Evolutionary conservation across 1,140 invertebrate genomes (phyloP), one percentile per base, ranked within the genome.

Genomic region (Drosophila leontia): DNA sequence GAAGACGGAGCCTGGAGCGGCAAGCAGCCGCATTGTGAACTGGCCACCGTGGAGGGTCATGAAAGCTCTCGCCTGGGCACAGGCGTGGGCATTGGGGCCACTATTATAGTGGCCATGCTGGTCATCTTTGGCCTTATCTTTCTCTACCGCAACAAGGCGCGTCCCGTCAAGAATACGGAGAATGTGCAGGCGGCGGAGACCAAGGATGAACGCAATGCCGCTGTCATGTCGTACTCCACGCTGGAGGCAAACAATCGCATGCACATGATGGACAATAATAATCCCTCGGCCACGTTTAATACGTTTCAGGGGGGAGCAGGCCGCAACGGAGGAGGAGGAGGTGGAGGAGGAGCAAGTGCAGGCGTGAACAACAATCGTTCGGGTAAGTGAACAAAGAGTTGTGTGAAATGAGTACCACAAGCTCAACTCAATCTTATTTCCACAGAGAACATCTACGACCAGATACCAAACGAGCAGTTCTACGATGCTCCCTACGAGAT

Each of bases 111-210:
- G 48, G 96, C 96, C 81, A 93, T 97, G 59, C 93, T 97, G 11
- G 94, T 97, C 59, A 93, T 97, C 45, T 93, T 97, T 32, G 96
- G 95, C 78, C 93, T 97, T 17, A 95, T 97, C 75, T 97, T 97
- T 84, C 93, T 96, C 1, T 91, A 93, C 62, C 87, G 92, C 45
- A 95, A 96, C 59, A 97, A 97, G 94, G 96, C 96, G 57, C 95
- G 96, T 19, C 96, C 97, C 2, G 96, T 97, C 0, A 98, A 97
- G 91, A 97, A 97, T 83, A 97, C 97, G 1, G 97, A 97, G 91
- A 97, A 97, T 80, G 95, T 98, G 11, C 96, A 97, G 93, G 96
- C 96, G 2, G 96, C 96, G 3, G 96, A 97, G 80, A 94, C 96
- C 29, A 97, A 97, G 91, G 96, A 97, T 93, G 96, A 97, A 80